These are phyloP conservation scores for Papilio machaon DNA, from an alignment of 1,140 invertebrate genomes.

Conservation along the genomic window DNA sequence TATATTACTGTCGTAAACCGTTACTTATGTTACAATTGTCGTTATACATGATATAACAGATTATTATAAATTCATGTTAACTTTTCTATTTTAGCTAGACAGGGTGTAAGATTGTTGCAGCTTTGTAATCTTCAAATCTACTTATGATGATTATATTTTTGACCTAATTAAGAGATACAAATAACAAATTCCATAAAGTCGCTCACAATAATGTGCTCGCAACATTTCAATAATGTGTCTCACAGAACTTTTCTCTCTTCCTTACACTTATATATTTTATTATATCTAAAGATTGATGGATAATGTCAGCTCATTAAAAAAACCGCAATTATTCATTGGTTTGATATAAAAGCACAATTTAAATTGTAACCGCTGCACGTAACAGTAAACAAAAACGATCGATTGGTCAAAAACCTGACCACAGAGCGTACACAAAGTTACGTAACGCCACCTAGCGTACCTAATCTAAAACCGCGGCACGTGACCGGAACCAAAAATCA, in stretches of 20 bases:
- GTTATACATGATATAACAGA: too few species aligned
- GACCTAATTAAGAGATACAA: background rate
- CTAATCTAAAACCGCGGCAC: constrained; percentile 40
- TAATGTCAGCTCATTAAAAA: background rate
- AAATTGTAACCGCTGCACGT: constrained; percentile 13
- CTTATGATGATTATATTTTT: too few species aligned
- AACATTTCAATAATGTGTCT: too few species aligned
- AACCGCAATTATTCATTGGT: background rate
- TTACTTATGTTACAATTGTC: background rate
- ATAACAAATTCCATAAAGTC: too few species aligned
- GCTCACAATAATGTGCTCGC: too few species aligned
- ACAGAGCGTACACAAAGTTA: constrained; percentile 32
- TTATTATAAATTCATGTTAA: too few species aligned
- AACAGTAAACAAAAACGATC: constrained; percentile 13
- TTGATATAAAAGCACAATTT: constrained; percentile 8
- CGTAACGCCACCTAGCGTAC: constrained; percentile 26
- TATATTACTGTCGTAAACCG: constrained; percentile 20
- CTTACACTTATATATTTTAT: too few species aligned
- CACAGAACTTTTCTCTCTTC: too few species aligned
- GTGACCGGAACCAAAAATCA: constrained; percentile 47
- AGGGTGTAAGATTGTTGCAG: background rate
- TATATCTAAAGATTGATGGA: too few species aligned
- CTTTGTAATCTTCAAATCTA: background rate
- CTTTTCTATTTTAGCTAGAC: background rate
- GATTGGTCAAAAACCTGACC: constrained; percentile 26